Evolutionary conservation across 2,888 invertebrate genomes (phyloP).

Genomic region (Busseola fusca): DNA sequence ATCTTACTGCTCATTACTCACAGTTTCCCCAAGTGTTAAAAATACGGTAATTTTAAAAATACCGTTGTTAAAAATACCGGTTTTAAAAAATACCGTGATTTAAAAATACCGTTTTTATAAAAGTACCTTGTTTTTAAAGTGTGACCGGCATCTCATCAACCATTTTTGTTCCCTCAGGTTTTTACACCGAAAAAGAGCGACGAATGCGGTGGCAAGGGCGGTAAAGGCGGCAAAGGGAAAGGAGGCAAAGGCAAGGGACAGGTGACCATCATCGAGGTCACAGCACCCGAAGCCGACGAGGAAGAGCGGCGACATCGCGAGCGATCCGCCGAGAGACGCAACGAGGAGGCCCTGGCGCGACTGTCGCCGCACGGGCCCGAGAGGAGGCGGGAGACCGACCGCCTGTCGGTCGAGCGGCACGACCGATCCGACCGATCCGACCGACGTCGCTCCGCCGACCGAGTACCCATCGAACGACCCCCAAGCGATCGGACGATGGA

Average conservation of each 20-base stretch:
- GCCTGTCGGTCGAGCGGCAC: conserved; percentile 43
- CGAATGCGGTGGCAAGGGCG: conserved; percentile 92
- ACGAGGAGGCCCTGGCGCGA: conserved; percentile 80
- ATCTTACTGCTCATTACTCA: too few relatives aligned
- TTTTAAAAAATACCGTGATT: too few relatives aligned
- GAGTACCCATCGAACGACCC: conserved; percentile 63
- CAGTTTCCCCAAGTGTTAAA: too few relatives aligned
- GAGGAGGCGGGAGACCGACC: conserved; percentile 56
- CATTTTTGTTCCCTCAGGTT: conserved; percentile 70
- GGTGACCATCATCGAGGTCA: conserved; percentile 91
- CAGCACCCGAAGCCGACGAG: conserved; percentile 80
- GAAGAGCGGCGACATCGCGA: conserved; percentile 82
- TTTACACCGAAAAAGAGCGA: conserved; percentile 90
- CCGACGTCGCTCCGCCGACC: conserved; percentile 64
- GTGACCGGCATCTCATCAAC: not conserved
- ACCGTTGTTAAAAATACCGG: too few relatives aligned
- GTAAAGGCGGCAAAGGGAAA: conserved; percentile 92
- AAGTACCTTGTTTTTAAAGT: not conserved
- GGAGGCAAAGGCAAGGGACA: conserved; percentile 93
- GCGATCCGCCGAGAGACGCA: conserved; percentile 74
- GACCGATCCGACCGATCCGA: conserved; percentile 59
- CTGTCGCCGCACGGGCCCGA: conserved; percentile 78
- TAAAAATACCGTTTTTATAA: not conserved
- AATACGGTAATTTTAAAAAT: too few relatives aligned
- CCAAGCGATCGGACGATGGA: conserved; percentile 61